phyloP scores from a whole-genome alignment of 2,888 invertebrate genomes.

The Andrena hattorfiana region DNA sequence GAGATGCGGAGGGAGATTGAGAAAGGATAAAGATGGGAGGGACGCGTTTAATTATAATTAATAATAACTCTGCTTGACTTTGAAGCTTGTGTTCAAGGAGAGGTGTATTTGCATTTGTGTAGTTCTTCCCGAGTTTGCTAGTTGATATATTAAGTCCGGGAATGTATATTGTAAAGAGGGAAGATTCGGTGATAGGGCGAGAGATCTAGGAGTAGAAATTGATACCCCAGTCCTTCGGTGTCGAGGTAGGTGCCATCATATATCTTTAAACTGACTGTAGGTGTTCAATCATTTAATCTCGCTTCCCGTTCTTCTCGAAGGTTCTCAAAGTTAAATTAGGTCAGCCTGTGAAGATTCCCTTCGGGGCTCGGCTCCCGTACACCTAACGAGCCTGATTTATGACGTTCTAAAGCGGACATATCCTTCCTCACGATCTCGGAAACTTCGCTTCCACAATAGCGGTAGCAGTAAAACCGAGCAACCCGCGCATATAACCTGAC shows the following conservation, averaged over 20 bases:
- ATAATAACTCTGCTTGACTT: too few species aligned
- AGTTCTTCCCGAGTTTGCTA: too few species aligned
- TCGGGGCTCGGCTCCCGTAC: constrained; percentile 24
- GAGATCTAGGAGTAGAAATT: too few species aligned
- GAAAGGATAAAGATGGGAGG: not conserved
- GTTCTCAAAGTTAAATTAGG: constrained; percentile 60
- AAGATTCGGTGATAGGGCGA: too few species aligned
- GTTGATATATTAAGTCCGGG: too few species aligned
- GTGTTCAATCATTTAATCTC: constrained; percentile 8
- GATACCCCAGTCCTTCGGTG: not conserved
- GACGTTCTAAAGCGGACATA: constrained; percentile 53
- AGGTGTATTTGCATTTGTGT: too few species aligned
- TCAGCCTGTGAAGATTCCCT: constrained; percentile 47
- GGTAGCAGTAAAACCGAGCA: constrained; percentile 60
- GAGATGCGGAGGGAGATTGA: not conserved
- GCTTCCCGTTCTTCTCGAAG: constrained; percentile 9
- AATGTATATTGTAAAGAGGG: too few species aligned
- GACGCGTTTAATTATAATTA: too few species aligned
- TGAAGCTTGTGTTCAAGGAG: too few species aligned
- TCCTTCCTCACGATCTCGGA: constrained; percentile 47
- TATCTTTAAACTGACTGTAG: not conserved
- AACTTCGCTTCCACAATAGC: constrained; percentile 39
- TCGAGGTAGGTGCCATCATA: not conserved
- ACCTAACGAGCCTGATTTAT: constrained; percentile 71
- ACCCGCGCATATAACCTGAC: constrained; percentile 52